phyloP scores from a whole-genome alignment of 2,113 vertebrate genomes.

The Siniperca chuatsi region DNA sequence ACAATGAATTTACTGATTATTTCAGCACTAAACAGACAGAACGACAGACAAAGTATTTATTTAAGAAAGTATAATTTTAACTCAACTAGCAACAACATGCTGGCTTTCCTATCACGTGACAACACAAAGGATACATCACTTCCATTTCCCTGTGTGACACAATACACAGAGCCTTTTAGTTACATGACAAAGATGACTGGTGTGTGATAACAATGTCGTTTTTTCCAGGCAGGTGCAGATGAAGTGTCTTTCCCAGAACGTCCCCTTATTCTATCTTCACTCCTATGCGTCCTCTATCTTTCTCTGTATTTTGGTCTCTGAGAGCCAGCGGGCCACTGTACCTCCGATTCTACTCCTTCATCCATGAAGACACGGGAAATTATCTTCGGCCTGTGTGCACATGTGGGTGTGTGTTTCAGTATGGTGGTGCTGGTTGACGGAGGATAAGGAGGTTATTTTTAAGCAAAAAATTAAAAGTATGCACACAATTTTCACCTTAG shows the following conservation, averaged over 20 bases:
- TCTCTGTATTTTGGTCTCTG: constrained; percentile 37
- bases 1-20: background rate
- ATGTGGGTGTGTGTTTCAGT: constrained; percentile 26
- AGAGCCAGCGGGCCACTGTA: constrained; percentile 50
- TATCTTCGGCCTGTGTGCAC: constrained; percentile 18
- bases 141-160: constrained; percentile 23
- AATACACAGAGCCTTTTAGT: constrained; percentile 27
- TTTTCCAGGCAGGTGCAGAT: constrained; percentile 47
- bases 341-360: constrained; percentile 52
- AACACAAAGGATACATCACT: constrained; percentile 10
- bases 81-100: background rate
- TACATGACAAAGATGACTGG: constrained; percentile 55
- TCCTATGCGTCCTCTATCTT: constrained; percentile 40
- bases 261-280: constrained; percentile 45
- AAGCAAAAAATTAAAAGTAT: constrained; percentile 1
- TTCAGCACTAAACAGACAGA: background rate
- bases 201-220: constrained; percentile 45
- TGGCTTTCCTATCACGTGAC: background rate
- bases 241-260: constrained; percentile 70
- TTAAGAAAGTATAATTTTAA: background rate
- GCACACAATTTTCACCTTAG: background rate
- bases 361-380: constrained; percentile 61
- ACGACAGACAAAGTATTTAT: background rate
- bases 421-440: constrained; percentile 11
- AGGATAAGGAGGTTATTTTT: constrained; percentile 35